Percentiles rank a stretch among this genome's conserved stretches.
These are phyloP conservation scores for Tachina grossa DNA, from an alignment of 2,888 invertebrate genomes.

Conservation along the genomic window DNA sequence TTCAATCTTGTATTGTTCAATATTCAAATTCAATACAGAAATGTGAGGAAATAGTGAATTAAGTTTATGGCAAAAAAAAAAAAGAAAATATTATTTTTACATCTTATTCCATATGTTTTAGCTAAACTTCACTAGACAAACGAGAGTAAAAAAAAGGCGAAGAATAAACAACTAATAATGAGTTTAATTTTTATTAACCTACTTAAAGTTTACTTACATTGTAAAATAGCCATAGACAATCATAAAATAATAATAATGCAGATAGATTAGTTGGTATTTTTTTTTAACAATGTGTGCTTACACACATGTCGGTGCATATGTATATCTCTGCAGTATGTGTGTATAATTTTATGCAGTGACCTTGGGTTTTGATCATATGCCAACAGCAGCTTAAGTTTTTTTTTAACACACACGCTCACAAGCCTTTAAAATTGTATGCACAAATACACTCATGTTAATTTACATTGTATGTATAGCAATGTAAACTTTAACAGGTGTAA, in stretches of 20 bases:
- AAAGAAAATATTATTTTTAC: not conserved
- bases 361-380: constrained; percentile 69
- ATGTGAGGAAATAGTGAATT: constrained; percentile 38
- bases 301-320: not conserved
- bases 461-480: constrained; percentile 1
- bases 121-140: constrained; percentile 35
- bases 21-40: not conserved
- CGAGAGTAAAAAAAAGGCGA: not conserved
- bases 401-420: not conserved
- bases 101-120: not conserved
- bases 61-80: not conserved
- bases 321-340: not conserved
- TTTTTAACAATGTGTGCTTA: constrained; percentile 10
- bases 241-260: no score
- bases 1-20: constrained; percentile 4
- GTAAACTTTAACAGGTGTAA: constrained; percentile 39
- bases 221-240: not conserved
- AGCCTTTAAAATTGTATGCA: not conserved
- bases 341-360: constrained; percentile 57
- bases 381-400: constrained; percentile 59
- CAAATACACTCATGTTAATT: not conserved
- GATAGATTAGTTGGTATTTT: not conserved
- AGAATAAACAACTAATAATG: constrained; percentile 11
- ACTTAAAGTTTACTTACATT: constrained; percentile 61
- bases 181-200: constrained; percentile 59